Conservation (phyloP, 2,888 invertebrate genomes). For the Cordylochernes scorpioides region DNA sequence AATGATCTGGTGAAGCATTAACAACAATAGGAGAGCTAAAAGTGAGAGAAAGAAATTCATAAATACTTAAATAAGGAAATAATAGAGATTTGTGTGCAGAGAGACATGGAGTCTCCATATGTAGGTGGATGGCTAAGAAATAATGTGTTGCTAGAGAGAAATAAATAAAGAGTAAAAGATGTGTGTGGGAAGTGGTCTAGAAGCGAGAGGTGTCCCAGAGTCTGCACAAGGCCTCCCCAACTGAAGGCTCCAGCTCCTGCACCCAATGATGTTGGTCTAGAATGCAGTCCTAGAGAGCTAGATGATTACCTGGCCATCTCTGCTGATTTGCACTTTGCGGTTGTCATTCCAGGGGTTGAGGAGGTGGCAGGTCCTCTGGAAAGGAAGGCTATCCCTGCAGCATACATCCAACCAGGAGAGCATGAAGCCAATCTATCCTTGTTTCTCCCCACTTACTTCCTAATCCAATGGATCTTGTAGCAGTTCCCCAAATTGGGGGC, state of each 20-base stretch:
- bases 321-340: constrained; percentile 28
- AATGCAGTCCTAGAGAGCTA: too few species aligned
- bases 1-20: too few species aligned
- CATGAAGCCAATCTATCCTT: background rate
- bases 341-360: constrained; percentile 31
- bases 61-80: too few species aligned
- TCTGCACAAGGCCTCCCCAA: constrained; percentile 23
- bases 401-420: background rate
- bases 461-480: constrained; percentile 26
- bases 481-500: constrained; percentile 20
- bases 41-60: too few species aligned
- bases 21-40: too few species aligned
- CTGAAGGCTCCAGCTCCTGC: constrained; percentile 25
- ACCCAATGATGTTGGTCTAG: constrained; percentile 1
- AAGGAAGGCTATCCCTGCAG: constrained; percentile 24
- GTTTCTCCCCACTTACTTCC: constrained; percentile 18
- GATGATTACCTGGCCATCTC: constrained; percentile 31
- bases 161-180: too few species aligned
- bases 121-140: too few species aligned
- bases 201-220: constrained; percentile 27
- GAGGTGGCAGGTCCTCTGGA: constrained; percentile 28
- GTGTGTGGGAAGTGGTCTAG: too few species aligned
- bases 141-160: too few species aligned
- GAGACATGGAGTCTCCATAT: too few species aligned
- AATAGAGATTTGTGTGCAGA: too few species aligned